A percentile compares a stretch with the other conserved stretches of the same genome.
Conservation (phyloP, 2,888 invertebrate species). For the Dicranocentrus wangi region DNA sequence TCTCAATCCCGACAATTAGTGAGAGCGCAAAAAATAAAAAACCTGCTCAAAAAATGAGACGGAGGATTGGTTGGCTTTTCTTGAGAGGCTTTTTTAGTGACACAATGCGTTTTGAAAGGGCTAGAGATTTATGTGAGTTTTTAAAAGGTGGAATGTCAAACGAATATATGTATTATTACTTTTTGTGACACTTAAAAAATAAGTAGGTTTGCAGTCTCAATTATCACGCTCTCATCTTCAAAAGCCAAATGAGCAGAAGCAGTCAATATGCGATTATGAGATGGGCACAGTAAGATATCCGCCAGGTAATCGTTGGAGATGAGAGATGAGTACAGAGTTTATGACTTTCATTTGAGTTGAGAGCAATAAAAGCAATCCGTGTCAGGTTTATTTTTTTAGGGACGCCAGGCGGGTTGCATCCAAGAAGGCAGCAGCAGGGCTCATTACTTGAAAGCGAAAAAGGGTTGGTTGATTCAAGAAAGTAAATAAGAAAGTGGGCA, state of each 20-base stretch:
- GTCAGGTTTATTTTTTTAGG: background rate
- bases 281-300: slow-evolving; percentile 21
- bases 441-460: slow-evolving; percentile 30
- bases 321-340: slow-evolving; percentile 35
- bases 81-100: background rate
- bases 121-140: too few relatives aligned
- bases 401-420: too few relatives aligned
- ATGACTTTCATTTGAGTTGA: background rate
- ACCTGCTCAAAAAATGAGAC: background rate
- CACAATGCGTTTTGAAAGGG: too few relatives aligned
- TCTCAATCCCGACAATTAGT: slow-evolving; percentile 18
- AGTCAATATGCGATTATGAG: slow-evolving; percentile 38
- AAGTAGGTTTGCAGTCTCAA: too few relatives aligned
- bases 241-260: slow-evolving; percentile 16
- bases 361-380: slow-evolving; percentile 3
- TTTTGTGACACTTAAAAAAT: background rate
- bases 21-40: slow-evolving; percentile 10
- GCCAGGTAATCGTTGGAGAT: slow-evolving; percentile 13
- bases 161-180: too few relatives aligned
- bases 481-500: background rate
- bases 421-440: too few relatives aligned
- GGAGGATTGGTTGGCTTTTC: too few relatives aligned
- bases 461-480: background rate
- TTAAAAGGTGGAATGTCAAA: too few relatives aligned
- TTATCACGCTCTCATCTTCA: background rate